phyloP scores from a whole-genome alignment of 2,797 vertebrate species.

The Rhynchonycteris naso region DNA sequence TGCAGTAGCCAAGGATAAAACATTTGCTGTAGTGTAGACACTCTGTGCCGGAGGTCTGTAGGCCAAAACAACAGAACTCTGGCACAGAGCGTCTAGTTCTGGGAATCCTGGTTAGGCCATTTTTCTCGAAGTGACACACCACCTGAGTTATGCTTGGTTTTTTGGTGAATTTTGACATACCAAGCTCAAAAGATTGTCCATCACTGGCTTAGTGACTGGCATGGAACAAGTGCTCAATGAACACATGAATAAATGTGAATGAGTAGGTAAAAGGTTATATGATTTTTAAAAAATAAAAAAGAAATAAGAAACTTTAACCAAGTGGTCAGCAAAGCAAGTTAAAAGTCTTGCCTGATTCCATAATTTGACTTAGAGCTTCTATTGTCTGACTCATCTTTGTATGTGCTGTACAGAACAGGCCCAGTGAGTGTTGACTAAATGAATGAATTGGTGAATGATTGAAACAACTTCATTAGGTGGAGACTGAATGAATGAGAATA shows the following conservation, averaged over 20 bases:
- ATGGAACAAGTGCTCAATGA: not conserved
- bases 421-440: not conserved
- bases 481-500: not conserved
- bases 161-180: too few species aligned
- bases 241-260: not conserved
- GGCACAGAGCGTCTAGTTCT: too few species aligned
- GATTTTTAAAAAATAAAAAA: not conserved
- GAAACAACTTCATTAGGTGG: not conserved
- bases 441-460: not conserved
- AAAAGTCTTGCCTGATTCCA: not conserved
- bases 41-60: too few species aligned
- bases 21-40: too few species aligned
- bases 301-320: not conserved
- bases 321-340: not conserved
- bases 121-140: too few species aligned
- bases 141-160: too few species aligned
- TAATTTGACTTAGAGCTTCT: not conserved
- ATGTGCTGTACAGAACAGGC: too few species aligned
- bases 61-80: too few species aligned
- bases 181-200: too few species aligned
- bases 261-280: not conserved
- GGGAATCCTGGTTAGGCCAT: too few species aligned
- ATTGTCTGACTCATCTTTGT: not conserved
- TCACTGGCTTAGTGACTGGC: not conserved
- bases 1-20: too few species aligned